Percentiles rank a stretch among this genome's conserved stretches.
These are phyloP conservation scores for Trisateles emortualis DNA, from an alignment of 2,888 invertebrate species.

Conservation along the genomic window DNA sequence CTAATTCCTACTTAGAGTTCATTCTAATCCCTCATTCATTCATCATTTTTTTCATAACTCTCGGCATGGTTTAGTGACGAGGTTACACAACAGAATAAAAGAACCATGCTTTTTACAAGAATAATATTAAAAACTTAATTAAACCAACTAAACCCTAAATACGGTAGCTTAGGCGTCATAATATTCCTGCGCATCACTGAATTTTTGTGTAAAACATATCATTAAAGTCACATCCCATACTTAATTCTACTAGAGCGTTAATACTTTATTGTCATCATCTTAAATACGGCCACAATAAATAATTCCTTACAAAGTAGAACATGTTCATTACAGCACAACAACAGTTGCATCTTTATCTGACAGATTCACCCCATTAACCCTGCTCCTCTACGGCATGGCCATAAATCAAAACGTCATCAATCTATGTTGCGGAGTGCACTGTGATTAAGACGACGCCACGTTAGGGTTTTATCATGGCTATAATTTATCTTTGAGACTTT, in stretches of 20 bases:
- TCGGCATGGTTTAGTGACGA: too few relatives aligned
- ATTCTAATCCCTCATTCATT: too few relatives aligned
- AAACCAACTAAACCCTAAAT: too few relatives aligned
- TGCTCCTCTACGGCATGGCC: constrained; percentile 33
- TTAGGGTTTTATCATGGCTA: constrained; percentile 28
- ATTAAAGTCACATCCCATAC: not conserved
- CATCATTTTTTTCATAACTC: too few relatives aligned
- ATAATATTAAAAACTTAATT: too few relatives aligned
- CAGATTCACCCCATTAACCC: constrained; percentile 67
- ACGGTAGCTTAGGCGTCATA: too few relatives aligned
- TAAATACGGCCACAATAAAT: constrained; percentile 3
- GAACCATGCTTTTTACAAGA: too few relatives aligned
- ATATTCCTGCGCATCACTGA: too few relatives aligned
- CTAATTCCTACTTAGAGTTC: too few relatives aligned
- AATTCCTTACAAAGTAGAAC: constrained; percentile 18
- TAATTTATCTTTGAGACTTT: constrained; percentile 39
- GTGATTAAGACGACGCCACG: constrained; percentile 62
- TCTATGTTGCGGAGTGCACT: constrained; percentile 49
- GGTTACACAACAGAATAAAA: too few relatives aligned
- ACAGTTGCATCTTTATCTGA: constrained; percentile 62
- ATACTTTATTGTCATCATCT: constrained; percentile 1
- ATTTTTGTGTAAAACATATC: not conserved
- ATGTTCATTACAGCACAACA: constrained; percentile 41
- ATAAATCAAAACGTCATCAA: constrained; percentile 76
- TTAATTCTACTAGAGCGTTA: too few relatives aligned